A percentile compares a stretch with the other conserved stretches of the same genome.
Conservation (phyloP, 1,140 invertebrate species). For the Araneus ventricosus region DNA sequence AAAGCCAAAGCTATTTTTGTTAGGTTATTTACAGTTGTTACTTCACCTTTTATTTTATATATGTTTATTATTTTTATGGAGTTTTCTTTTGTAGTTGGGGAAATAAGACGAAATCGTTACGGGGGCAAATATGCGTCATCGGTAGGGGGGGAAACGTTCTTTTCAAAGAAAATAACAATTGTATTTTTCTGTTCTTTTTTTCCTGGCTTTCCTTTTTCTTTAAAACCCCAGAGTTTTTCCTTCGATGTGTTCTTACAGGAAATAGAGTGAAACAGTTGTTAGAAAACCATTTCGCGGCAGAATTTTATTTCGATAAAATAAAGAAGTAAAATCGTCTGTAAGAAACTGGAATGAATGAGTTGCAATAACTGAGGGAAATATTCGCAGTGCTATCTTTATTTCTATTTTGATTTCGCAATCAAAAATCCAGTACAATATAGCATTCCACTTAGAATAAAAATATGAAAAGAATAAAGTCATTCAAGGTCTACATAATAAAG, state of each 20-base stretch:
- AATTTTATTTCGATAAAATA: not conserved
- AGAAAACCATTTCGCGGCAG: not conserved
- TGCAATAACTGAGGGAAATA: not conserved
- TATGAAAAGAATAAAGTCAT: too few relatives aligned
- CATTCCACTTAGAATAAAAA: too few relatives aligned
- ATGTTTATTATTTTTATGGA: not conserved
- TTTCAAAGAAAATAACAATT: not conserved
- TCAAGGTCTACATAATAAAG: too few relatives aligned
- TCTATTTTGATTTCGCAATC: too few relatives aligned
- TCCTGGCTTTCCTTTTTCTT: not conserved
- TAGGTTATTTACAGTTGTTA: constrained; percentile 4
- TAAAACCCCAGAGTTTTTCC: not conserved
- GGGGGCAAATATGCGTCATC: not conserved
- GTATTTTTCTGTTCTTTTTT: not conserved
- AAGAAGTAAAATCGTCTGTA: not conserved
- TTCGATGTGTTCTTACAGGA: not conserved
- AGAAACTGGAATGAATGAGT: not conserved
- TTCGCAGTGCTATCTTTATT: too few relatives aligned
- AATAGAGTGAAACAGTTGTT: not conserved
- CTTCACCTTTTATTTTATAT: not conserved
- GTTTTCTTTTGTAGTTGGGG: not conserved
- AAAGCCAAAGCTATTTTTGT: not conserved
- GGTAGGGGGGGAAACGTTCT: not conserved
- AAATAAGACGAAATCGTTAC: constrained; percentile 5
- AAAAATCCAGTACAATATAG: too few relatives aligned